Evolutionary conservation across 2,888 invertebrate species (phyloP), one percentile per base, ranked within the genome.

Genomic region (Harpagoxenus sublaevis): DNA sequence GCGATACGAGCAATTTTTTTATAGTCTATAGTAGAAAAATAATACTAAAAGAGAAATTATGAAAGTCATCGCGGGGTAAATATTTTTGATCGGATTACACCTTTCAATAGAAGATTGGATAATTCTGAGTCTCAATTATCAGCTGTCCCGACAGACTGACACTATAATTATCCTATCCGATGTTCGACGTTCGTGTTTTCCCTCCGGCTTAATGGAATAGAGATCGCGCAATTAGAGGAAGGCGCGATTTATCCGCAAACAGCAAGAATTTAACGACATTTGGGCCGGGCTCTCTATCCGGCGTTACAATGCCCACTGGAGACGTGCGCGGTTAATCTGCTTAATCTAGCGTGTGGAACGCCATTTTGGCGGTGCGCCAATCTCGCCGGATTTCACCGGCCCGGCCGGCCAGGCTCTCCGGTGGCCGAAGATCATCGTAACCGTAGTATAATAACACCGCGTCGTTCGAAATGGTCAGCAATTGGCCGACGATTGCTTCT

Each of bases 321-420:
- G 78, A 84, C 78, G 73, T 70, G 77, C 74, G 84, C 78, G 85
- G 85, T 86, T 88, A 88, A 88, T 88, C 84, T 84, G 89, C 53
- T 87, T 88, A 89, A 89, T 88, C 84, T 88, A 84, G 84, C 89
- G 81, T 81, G 84, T 42, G 48, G 60, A 12, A 28, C 82, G 66
- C 42, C 82, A 63, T 82, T 87, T 83, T 89, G 89, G 88, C 89
- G 8, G 31, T 45, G 5, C 39, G 84, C 89, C 89, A 89, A 71
- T 60, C 48, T 70, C 79, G 35, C 12, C 31, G 45, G 39, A 60
- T 60, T 81, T 71, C 18, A 28, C 10, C 75, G 23, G 31, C 35
- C 6, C 75, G 23, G 31, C n/a, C 71, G 18, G 23, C n/a, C 78
- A 23, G 48, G 48, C 60, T 60, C 57, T 81, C 79, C 12, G 18